phyloP scores from a whole-genome alignment of 2,113 vertebrate species.

The Cyrtonyx montezumae region DNA sequence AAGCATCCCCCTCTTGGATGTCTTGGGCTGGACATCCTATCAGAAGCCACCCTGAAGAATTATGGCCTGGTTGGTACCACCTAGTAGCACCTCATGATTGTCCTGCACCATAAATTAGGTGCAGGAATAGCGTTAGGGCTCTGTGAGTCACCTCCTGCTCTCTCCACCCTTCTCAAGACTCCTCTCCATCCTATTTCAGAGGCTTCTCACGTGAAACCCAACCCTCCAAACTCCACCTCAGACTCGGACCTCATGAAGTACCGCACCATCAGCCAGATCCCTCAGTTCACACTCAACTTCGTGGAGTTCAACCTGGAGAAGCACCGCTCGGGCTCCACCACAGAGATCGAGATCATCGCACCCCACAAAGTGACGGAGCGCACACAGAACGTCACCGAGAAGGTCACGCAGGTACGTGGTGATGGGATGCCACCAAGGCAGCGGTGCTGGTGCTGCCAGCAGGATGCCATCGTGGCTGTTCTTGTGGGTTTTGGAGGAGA shows the following conservation, averaged over 20 bases:
- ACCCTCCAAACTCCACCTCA: slow-evolving; percentile 87
- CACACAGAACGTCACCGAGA: slow-evolving; percentile 97
- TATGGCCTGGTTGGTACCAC: neutral
- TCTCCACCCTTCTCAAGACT: neutral
- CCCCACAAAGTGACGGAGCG: slow-evolving; percentile 95
- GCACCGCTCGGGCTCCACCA: slow-evolving; percentile 89
- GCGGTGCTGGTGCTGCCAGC: neutral
- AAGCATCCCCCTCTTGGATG: neutral
- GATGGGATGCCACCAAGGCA: neutral
- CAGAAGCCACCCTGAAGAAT: neutral
- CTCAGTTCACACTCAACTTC: slow-evolving; percentile 92
- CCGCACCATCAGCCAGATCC: slow-evolving; percentile 88
- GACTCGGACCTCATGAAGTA: slow-evolving; percentile 91
- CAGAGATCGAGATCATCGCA: slow-evolving; percentile 95
- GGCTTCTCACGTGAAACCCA: slow-evolving; percentile 83
- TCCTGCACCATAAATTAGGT: neutral
- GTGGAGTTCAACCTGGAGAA: slow-evolving; percentile 92
- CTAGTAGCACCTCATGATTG: neutral
- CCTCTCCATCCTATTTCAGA: slow-evolving; percentile 71
- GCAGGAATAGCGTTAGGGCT: neutral
- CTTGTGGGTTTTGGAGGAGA: neutral
- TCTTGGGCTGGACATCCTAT: neutral
- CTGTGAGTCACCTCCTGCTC: neutral
- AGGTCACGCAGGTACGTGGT: slow-evolving; percentile 92
- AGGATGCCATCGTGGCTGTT: neutral